phyloP scores from a whole-genome alignment of 2,797 vertebrate genomes.

The Epinephelus awoara region DNA sequence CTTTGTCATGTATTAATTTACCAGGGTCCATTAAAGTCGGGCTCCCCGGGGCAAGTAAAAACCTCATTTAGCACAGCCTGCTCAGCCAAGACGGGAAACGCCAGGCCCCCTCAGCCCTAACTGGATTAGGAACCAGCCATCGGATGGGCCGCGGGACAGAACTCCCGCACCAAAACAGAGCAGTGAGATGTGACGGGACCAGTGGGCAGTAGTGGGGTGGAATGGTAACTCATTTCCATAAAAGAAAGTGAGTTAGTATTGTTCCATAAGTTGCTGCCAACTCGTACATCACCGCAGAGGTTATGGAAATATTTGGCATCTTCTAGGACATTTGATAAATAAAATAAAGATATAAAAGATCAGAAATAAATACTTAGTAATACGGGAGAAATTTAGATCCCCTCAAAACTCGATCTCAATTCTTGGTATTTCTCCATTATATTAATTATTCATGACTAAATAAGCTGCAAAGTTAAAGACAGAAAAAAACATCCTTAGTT shows the following conservation, averaged over 20 bases:
- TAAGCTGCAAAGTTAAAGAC: no score
- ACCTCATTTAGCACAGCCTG: slow-evolving; percentile 86
- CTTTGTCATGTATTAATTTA: slow-evolving; percentile 78
- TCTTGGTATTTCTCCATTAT: neutral
- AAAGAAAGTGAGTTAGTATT: slow-evolving; percentile 24
- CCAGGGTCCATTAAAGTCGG: slow-evolving; percentile 85
- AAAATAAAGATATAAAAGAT: neutral
- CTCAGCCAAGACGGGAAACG: slow-evolving; percentile 85
- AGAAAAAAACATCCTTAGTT: no score
- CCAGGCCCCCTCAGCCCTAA: slow-evolving; percentile 84
- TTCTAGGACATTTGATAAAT: neutral
- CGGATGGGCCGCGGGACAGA: slow-evolving; percentile 86
- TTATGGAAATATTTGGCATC: neutral
- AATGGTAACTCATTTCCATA: slow-evolving; percentile 35
- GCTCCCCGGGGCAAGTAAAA: slow-evolving; percentile 85
- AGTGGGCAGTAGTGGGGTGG: slow-evolving; percentile 13
- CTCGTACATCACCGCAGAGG: slow-evolving; percentile 2
- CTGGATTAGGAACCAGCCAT: slow-evolving; percentile 86
- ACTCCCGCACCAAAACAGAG: slow-evolving; percentile 72
- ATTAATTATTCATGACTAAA: neutral
- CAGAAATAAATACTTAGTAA: neutral
- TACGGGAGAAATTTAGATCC: neutral
- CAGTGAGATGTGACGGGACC: slow-evolving; percentile 49
- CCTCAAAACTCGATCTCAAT: slow-evolving; percentile 5
- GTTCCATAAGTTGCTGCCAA: neutral